Evolutionary conservation across 2,797 vertebrate genomes (phyloP), one percentile per base, ranked within the genome.

Genomic region (Gymnothorax reevesii): DNA sequence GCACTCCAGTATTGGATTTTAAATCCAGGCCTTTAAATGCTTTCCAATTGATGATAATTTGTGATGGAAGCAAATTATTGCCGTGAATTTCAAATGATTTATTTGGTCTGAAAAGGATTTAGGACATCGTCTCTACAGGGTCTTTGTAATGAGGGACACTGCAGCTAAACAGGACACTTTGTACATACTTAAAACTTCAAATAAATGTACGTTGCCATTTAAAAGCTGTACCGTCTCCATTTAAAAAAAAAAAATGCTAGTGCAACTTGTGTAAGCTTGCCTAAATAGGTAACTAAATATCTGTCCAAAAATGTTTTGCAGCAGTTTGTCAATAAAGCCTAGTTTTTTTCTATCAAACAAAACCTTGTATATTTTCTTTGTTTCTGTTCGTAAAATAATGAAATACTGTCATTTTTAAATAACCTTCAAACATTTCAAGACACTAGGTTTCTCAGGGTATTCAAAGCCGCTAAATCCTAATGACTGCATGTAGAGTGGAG

Each of bases 281-380:
- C 97, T 99, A 99, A 99, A 96, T 98, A 99, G 98, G 98, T 97
- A 97, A 97, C 97, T 98, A 97, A 98, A 98, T 97, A 84, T 64
- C 97, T 97, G 97, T 98, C 96, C 96, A 96, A 97, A 96, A 86
- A 98, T 97, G 97, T 97, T 99, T 97, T 99, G 96, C 97, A 97
- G 95, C 97, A 97, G 95, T 98, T 96, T 98, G 97, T 99, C 97
- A 98, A 99, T 98, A 99, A 98, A 99, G 97, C 97, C 96, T 97
- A 98, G 97, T 97, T 97, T 98, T 98, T 86, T 99, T 98, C 96
- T 97, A 98, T 98, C 97, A 95, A 98, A 97, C 95, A 95, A 98
- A 99, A 97, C 97, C 96, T 97, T 97, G 94, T 93, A 98, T 96
- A 97, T 98, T 98, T 79, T 66, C 62, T 98, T 95, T 92, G 97